A percentile compares a stretch with the other conserved stretches of the same genome.
These are phyloP conservation scores for Hoplostethus mediterraneus DNA, from an alignment of 2,797 vertebrate genomes.

Conservation along the genomic window DNA sequence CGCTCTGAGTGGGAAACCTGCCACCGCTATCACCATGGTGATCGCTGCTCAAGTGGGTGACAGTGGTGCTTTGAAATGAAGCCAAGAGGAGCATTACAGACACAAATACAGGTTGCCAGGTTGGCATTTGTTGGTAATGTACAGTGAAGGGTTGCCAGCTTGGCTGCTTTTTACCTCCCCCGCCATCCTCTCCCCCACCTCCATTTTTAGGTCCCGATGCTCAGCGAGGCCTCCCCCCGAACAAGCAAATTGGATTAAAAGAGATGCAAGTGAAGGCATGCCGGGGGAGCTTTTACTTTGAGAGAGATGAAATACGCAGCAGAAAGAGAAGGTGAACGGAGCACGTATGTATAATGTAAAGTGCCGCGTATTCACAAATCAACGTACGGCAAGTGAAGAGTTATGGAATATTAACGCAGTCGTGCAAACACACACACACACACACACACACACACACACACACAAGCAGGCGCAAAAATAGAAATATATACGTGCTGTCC, in stretches of 20 bases:
- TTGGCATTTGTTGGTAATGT: slow-evolving; percentile 33
- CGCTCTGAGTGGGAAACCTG: slow-evolving; percentile 31
- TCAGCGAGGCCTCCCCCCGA: slow-evolving; percentile 42
- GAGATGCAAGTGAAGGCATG: slow-evolving; percentile 21
- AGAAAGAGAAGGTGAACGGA: neutral
- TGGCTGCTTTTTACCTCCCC: slow-evolving; percentile 1
- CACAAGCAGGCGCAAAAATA: neutral
- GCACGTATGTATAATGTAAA: neutral
- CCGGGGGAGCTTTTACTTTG: slow-evolving; percentile 22
- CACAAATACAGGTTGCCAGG: slow-evolving; percentile 32
- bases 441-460: neutral
- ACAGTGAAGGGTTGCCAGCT: slow-evolving; percentile 45
- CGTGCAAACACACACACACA: neutral
- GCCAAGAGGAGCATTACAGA: slow-evolving; percentile 8
- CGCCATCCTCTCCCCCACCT: too few relatives aligned
- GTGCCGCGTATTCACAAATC: neutral
- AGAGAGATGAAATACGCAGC: slow-evolving; percentile 7
- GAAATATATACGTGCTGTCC: too few relatives aligned
- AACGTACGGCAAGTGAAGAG: too few relatives aligned
- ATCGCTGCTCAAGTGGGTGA: slow-evolving; percentile 33
- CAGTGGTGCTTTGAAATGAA: slow-evolving; percentile 25
- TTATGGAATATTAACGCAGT: neutral
- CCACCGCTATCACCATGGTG: slow-evolving; percentile 37
- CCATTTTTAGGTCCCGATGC: slow-evolving; percentile 20
- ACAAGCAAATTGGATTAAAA: slow-evolving; percentile 53